A percentile compares a stretch with the other conserved stretches of the same genome.
These are phyloP conservation scores for Drosophila pruinosa DNA, from an alignment of 1,140 invertebrate species.

Conservation along the genomic window DNA sequence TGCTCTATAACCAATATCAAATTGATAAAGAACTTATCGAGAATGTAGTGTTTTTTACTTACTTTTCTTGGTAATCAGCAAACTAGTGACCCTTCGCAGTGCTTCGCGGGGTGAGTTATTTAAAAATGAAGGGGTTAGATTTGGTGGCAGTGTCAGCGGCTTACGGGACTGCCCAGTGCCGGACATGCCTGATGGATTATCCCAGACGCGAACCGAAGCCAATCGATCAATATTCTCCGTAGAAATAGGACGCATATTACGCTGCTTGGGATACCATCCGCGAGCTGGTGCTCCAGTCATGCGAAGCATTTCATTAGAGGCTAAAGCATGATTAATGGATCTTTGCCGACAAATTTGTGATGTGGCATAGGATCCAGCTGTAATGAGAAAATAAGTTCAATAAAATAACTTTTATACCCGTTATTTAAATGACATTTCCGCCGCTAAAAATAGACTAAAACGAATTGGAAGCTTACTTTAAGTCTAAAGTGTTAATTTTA, in stretches of 20 bases:
- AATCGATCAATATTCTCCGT: slow-evolving; percentile 92
- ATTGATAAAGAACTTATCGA: not conserved
- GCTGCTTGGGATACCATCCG: slow-evolving; percentile 92
- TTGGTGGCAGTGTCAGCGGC: slow-evolving; percentile 91
- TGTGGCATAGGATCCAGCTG: slow-evolving; percentile 79
- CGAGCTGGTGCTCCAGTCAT: slow-evolving; percentile 90
- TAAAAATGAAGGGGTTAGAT: slow-evolving; percentile 93
- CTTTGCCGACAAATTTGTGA: slow-evolving; percentile 86
- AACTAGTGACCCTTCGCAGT: slow-evolving; percentile 91
- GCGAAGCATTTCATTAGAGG: slow-evolving; percentile 89
- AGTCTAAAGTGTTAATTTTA: no score
- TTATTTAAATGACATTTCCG: no score
- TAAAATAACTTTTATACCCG: no score
- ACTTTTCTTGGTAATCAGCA: slow-evolving; percentile 89
- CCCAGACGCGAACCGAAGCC: slow-evolving; percentile 83
- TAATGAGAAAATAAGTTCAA: not conserved
- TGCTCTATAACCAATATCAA: slow-evolving; percentile 38
- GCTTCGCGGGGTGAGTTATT: slow-evolving; percentile 93
- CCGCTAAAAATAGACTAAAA: no score
- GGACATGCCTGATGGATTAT: slow-evolving; percentile 74
- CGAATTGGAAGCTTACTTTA: no score
- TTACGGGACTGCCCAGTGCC: slow-evolving; percentile 84
- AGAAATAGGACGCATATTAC: slow-evolving; percentile 89
- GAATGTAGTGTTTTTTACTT: not conserved
- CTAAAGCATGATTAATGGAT: slow-evolving; percentile 87